phyloP scores from a whole-genome alignment of 2,113 vertebrate genomes.

The Cyprinodon tularosa region DNA sequence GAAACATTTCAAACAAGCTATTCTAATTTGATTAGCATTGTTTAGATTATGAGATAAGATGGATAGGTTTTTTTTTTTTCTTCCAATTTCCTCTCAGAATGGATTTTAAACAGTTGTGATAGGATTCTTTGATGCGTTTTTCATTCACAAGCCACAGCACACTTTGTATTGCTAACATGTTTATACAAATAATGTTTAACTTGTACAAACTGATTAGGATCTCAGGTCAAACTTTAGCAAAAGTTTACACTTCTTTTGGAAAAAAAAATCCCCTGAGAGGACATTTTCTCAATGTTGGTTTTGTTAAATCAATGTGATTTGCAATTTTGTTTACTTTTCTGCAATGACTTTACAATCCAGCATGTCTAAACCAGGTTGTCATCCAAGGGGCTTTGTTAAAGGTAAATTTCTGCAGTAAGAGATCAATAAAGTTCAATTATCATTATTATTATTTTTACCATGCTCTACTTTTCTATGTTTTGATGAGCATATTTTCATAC shows the following conservation, averaged over 20 bases:
- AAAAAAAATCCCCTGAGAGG: neutral
- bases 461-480: neutral
- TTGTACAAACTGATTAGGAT: neutral
- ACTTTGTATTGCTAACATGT: neutral
- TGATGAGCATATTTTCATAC: neutral
- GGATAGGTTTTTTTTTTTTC: neutral
- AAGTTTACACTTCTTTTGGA: neutral
- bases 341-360: neutral
- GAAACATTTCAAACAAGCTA: neutral
- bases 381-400: no score
- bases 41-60: neutral
- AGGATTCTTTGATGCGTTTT: neutral
- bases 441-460: neutral
- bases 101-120: neutral
- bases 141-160: neutral
- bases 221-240: neutral
- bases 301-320: neutral
- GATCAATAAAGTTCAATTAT: no score
- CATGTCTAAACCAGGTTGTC: neutral
- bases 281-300: neutral
- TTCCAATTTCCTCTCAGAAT: neutral
- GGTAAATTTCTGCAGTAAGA: no score
- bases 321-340: neutral
- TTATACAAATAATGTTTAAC: neutral
- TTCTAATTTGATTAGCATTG: neutral